Conservation (phyloP, 92 coral and sea anemone species). For the Chrysogorgia sp. region DNA sequence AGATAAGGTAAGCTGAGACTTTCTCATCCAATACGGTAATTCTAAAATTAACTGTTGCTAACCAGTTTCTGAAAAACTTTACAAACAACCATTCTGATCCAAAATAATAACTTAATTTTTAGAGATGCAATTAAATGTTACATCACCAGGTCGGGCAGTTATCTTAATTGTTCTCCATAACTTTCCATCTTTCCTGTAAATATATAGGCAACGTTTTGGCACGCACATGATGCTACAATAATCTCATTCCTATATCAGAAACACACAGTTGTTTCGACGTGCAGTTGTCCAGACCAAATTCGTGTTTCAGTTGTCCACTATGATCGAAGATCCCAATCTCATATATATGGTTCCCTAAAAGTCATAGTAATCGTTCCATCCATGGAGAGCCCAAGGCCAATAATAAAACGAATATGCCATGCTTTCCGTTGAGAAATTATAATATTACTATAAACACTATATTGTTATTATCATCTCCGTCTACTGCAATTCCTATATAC, state of each 20-base stretch:
- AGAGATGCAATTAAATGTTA: conserved; percentile 6
- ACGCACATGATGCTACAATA: too few species aligned
- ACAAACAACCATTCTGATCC: too few species aligned
- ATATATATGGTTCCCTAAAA: neutral
- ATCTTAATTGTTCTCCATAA: neutral
- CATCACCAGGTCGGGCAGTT: neutral
- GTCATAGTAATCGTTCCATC: conserved; percentile 2
- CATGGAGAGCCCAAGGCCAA: neutral
- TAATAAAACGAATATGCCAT: neutral
- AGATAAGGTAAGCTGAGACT: too few species aligned
- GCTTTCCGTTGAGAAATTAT: neutral
- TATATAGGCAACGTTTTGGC: neutral
- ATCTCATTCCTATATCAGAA: too few species aligned
- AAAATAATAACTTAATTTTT: too few species aligned
- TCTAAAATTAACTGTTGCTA: too few species aligned
- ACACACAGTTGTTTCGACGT: too few species aligned
- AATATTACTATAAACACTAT: neutral
- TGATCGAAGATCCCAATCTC: neutral
- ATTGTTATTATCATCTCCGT: neutral
- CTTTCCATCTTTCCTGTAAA: neutral
- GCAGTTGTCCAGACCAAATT: too few species aligned
- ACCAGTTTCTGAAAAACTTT: too few species aligned
- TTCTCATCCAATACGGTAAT: too few species aligned
- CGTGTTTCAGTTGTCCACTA: neutral
- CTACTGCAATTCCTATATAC: neutral